Conservation (phyloP, 2,888 invertebrate genomes). For the Oligia fasciuncula region DNA sequence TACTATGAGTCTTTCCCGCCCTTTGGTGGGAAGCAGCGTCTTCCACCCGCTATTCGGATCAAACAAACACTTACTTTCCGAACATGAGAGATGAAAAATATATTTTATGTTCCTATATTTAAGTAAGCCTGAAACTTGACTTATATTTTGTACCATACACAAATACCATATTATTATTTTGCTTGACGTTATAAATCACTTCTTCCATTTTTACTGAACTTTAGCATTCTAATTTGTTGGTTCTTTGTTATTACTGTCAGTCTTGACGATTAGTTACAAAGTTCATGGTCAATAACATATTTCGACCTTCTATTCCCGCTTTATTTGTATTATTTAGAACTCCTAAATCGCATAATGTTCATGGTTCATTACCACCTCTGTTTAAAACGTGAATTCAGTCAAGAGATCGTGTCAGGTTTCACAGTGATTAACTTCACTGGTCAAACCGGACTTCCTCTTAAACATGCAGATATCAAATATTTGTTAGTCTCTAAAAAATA, state of each 20-base stretch:
- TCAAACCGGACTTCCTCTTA: conserved; percentile 57
- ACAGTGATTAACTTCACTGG: conserved; percentile 35
- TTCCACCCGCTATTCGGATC: too few relatives aligned
- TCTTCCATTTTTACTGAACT: not conserved
- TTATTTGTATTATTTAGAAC: not conserved
- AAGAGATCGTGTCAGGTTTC: conserved; percentile 42
- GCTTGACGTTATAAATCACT: not conserved
- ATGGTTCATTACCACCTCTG: conserved; percentile 28
- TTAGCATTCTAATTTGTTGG: not conserved
- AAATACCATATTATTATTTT: not conserved
- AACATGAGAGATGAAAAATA: too few relatives aligned
- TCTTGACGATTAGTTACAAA: not conserved
- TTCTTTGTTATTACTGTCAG: not conserved
- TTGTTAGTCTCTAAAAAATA: conserved; percentile 13
- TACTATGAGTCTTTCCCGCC: too few relatives aligned
- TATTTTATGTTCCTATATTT: not conserved
- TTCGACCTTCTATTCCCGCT: conserved; percentile 3
- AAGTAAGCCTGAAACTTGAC: too few relatives aligned
- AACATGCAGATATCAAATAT: conserved; percentile 20
- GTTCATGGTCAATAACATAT: not conserved
- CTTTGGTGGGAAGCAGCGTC: too few relatives aligned
- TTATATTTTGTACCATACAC: not conserved
- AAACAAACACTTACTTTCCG: too few relatives aligned
- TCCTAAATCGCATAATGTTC: conserved; percentile 22
- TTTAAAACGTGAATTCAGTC: conserved; percentile 23